These are phyloP conservation scores for Vireo griseus DNA, from an alignment of 2,797 vertebrate species.

Conservation along the genomic window DNA sequence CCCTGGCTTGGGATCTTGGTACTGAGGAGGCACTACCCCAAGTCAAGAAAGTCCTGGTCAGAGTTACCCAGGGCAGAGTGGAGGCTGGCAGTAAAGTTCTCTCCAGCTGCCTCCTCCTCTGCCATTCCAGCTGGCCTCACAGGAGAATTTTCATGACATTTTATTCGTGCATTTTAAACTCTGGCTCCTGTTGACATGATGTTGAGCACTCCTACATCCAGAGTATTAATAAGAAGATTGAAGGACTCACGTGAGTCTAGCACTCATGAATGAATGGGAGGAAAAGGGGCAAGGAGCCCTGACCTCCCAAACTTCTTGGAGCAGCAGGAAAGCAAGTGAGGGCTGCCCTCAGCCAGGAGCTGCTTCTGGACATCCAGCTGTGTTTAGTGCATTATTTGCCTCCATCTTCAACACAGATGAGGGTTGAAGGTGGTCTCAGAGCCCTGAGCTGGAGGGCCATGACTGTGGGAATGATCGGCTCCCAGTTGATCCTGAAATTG, in stretches of 20 bases:
- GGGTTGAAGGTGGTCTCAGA: not conserved
- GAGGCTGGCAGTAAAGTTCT: not conserved
- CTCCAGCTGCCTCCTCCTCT: not conserved
- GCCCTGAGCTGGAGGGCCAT: not conserved
- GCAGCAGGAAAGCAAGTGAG: not conserved
- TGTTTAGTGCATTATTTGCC: not conserved
- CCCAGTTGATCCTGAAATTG: not conserved
- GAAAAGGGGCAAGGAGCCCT: not conserved
- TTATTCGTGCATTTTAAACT: constrained; percentile 40
- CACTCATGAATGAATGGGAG: not conserved
- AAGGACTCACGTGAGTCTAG: not conserved
- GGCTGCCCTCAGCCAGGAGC: not conserved
- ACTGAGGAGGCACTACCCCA: not conserved
- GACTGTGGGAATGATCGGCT: not conserved
- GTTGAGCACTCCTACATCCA: not conserved
- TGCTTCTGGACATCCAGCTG: not conserved
- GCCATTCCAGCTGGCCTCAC: not conserved
- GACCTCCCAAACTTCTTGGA: not conserved
- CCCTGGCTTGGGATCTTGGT: not conserved
- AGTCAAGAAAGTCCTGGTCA: not conserved
- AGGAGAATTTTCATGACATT: not conserved
- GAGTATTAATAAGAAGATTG: not conserved
- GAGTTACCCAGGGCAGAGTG: not conserved
- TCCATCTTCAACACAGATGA: not conserved
- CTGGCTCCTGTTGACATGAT: not conserved